Evolutionary conservation across 2,113 vertebrate species (phyloP).

Genomic region (Embiotoca jacksoni): DNA sequence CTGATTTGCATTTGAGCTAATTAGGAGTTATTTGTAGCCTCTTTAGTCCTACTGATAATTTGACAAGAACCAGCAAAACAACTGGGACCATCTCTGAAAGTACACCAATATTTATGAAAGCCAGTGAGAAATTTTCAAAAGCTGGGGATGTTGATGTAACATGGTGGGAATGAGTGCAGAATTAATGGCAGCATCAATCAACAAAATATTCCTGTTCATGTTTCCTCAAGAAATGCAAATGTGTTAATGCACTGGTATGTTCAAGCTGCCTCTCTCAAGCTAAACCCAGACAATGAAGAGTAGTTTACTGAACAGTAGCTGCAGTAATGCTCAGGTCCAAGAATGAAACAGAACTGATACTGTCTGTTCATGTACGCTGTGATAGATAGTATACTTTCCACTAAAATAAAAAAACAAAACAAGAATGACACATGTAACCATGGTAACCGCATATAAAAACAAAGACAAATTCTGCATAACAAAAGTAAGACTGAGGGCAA

Average conservation of each 20-base stretch:
- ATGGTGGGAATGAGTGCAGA: neutral
- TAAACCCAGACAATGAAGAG: neutral
- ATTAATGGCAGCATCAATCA: slow-evolving; percentile 7
- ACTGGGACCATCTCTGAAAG: neutral
- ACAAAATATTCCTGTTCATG: neutral
- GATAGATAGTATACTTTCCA: neutral
- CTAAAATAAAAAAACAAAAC: neutral
- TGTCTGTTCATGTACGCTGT: neutral
- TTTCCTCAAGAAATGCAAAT: neutral
- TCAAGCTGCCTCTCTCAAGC: slow-evolving; percentile 2
- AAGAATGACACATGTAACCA: neutral
- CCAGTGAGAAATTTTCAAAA: neutral
- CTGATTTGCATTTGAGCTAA: too few species aligned
- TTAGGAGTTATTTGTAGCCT: too few species aligned
- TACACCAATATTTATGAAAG: neutral
- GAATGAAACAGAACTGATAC: neutral
- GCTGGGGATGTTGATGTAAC: too few species aligned
- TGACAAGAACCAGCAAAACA: neutral
- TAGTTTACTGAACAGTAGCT: neutral
- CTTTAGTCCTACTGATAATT: neutral
- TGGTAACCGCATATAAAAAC: neutral
- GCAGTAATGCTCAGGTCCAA: neutral
- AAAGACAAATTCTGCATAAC: neutral
- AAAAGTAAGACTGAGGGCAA: neutral
- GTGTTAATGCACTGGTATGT: neutral